A percentile compares a stretch with the other conserved stretches of the same genome.
These are phyloP conservation scores for Neelides sp. DNA, from an alignment of 1,140 invertebrate genomes.

Conservation along the genomic window DNA sequence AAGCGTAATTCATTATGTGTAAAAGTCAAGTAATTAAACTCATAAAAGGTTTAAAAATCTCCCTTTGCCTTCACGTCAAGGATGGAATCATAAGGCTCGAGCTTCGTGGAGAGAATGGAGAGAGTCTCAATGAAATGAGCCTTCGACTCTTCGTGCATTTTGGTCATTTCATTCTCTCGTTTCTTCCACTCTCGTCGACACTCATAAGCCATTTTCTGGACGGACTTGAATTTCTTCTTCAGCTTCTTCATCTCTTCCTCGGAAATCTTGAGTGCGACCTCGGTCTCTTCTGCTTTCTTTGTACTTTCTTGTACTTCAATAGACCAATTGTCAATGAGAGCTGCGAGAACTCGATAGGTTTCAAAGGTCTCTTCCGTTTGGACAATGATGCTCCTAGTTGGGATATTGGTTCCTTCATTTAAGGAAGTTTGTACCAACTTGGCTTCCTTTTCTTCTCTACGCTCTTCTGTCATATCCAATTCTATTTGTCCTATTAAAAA, in stretches of 20 bases:
- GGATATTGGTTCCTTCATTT: background rate
- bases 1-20: background rate
- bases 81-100: background rate
- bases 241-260: constrained; percentile 16
- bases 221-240: constrained; percentile 7
- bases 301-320: constrained; percentile 12
- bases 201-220: constrained; percentile 10
- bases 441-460: background rate
- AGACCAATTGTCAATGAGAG: constrained; percentile 18
- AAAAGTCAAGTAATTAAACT: background rate
- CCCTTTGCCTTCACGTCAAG: background rate
- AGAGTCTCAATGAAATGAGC: constrained; percentile 9
- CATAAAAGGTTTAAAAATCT: background rate
- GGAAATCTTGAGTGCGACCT: constrained; percentile 1
- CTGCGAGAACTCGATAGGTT: constrained; percentile 17
- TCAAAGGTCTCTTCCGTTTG: constrained; percentile 28
- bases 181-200: constrained; percentile 17
- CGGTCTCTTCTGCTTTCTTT: constrained; percentile 13
- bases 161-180: constrained; percentile 4
- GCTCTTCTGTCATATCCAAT: background rate
- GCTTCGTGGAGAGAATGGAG: background rate
- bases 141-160: constrained; percentile 9
- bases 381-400: constrained; percentile 11
- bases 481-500: too few species aligned
- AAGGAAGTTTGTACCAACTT: background rate